A percentile compares a stretch with the other conserved stretches of the same genome.
Evolutionary conservation across 1,140 invertebrate genomes (phyloP).

Genomic region (Theocolax elegans): DNA sequence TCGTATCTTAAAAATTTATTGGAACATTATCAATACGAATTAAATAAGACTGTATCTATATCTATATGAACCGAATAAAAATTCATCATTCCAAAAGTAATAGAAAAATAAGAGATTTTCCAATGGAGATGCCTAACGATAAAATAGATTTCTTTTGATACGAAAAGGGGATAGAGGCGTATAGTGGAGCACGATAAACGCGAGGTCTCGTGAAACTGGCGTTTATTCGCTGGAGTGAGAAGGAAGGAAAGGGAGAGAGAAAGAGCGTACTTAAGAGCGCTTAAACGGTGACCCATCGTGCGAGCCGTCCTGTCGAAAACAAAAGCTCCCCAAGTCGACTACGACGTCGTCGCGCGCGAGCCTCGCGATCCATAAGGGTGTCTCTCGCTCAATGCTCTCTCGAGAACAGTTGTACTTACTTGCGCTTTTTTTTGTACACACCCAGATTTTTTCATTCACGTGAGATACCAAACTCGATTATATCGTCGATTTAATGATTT

Average conservation of each 20-base stretch:
- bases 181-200: not conserved
- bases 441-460: no score
- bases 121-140: no score
- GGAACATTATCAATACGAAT: no score
- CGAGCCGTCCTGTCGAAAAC: slow-evolving; percentile 1
- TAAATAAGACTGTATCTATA: no score
- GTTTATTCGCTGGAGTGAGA: slow-evolving; percentile 1
- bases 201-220: slow-evolving; percentile 11
- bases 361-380: not conserved
- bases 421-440: no score
- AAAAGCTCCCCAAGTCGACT: not conserved
- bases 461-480: no score
- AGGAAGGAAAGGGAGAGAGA: slow-evolving; percentile 10
- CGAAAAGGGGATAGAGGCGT: not conserved
- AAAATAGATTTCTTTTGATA: not conserved
- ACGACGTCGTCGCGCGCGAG: no score
- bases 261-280: not conserved
- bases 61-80: no score
- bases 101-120: no score
- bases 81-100: no score
- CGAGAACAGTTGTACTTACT: not conserved
- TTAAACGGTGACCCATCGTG: not conserved
- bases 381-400: not conserved
- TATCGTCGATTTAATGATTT: no score
- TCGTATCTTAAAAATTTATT: no score